Evolutionary conservation across 2,888 invertebrate genomes (phyloP).

Genomic region (Pollenia labialis): DNA sequence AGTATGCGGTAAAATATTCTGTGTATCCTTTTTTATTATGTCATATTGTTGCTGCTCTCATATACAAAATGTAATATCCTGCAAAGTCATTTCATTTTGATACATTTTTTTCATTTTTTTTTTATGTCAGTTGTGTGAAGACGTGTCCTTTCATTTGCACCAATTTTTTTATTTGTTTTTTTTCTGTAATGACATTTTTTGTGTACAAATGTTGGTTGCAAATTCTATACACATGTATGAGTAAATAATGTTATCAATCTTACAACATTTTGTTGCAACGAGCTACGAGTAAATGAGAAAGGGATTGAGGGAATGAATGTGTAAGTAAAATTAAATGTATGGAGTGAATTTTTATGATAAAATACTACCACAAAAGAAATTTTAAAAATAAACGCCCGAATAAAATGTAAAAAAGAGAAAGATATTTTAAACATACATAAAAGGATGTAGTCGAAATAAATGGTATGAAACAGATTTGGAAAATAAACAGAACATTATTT

Average conservation of each 20-base stretch:
- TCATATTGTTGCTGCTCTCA: not conserved
- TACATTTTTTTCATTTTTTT: not conserved
- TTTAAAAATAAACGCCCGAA: slow-evolving; percentile 11
- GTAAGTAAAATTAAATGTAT: too few species aligned
- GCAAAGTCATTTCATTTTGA: slow-evolving; percentile 41
- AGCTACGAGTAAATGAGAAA: not conserved
- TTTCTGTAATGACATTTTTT: slow-evolving; percentile 27
- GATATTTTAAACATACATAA: too few species aligned
- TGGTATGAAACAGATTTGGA: too few species aligned
- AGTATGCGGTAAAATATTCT: not conserved
- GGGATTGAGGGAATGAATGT: not conserved
- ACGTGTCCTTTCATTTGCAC: slow-evolving; percentile 9
- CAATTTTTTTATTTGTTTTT: not conserved
- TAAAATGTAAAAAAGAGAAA: too few species aligned
- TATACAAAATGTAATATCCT: slow-evolving; percentile 60
- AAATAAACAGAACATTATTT: too few species aligned
- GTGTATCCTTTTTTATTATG: not conserved
- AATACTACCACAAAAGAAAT: not conserved
- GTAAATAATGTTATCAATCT: slow-evolving; percentile 48
- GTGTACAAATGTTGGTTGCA: not conserved
- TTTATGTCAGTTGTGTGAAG: not conserved
- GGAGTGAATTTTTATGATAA: slow-evolving; percentile 7
- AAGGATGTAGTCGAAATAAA: too few species aligned
- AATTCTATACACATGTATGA: slow-evolving; percentile 3
- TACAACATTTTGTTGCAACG: slow-evolving; percentile 23